phyloP scores from a whole-genome alignment of 1,140 invertebrate genomes.

The Bacillus rossius region DNA sequence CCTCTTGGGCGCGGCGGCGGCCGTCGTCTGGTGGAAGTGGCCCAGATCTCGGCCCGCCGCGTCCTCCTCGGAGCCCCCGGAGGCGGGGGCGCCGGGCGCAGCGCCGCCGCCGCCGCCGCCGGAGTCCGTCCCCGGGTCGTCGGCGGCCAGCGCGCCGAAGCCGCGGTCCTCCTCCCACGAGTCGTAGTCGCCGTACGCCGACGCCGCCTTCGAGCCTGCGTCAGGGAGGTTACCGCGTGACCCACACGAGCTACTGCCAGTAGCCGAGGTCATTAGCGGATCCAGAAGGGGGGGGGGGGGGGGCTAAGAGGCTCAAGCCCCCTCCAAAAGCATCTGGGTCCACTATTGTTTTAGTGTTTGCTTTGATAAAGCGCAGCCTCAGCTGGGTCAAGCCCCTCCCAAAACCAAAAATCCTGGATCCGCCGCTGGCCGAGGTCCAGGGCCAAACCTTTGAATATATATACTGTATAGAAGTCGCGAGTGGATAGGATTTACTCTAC shows the following conservation, averaged over 20 bases:
- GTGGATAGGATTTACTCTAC: too few species aligned
- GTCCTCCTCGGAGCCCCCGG: neutral
- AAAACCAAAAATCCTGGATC: too few species aligned
- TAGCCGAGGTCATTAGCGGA: too few species aligned
- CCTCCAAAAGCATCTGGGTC: too few species aligned
- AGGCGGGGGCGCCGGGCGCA: neutral
- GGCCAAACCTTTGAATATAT: too few species aligned
- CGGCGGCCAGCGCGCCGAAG: neutral
- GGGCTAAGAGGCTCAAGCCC: too few species aligned
- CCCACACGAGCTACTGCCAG: neutral
- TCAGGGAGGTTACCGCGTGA: neutral
- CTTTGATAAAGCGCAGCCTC: too few species aligned
- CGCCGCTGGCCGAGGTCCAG: too few species aligned
- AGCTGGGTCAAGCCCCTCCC: too few species aligned
- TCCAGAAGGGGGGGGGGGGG: too few species aligned
- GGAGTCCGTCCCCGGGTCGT: neutral
- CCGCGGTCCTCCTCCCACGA: conserved; percentile 1
- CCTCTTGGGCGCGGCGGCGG: conserved; percentile 16
- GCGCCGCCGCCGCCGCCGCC: neutral
- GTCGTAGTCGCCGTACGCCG: neutral
- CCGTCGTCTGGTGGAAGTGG: conserved; percentile 20
- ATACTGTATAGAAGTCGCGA: too few species aligned
- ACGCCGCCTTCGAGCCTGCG: neutral
- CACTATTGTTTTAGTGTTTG: too few species aligned
- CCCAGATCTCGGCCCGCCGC: neutral